Evolutionary conservation across 1,140 invertebrate species (phyloP).

Genomic region (Macrobrachium rosenbergii): DNA sequence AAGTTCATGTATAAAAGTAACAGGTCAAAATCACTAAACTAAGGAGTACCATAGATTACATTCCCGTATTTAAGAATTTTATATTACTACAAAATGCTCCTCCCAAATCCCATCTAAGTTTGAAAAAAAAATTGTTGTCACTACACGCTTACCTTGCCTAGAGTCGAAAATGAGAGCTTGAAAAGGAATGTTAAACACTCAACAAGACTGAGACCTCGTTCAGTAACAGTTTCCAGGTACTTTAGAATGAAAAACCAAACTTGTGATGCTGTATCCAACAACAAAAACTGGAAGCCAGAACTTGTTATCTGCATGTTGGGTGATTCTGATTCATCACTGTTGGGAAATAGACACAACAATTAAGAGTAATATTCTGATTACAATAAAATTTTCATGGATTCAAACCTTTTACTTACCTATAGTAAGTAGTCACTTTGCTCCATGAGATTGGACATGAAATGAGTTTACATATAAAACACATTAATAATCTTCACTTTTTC

Average conservation of each 20-base stretch:
- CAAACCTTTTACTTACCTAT: too few species aligned
- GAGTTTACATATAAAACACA: too few species aligned
- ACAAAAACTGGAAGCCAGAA: constrained; percentile 94
- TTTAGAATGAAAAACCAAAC: constrained; percentile 97
- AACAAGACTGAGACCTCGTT: constrained; percentile 84
- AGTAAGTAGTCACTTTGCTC: too few species aligned
- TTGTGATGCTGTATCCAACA: constrained; percentile 92
- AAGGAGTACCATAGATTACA: too few species aligned
- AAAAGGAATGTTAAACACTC: constrained; percentile 96
- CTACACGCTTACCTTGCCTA: constrained; percentile 82
- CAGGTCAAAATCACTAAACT: too few species aligned
- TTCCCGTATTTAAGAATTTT: too few species aligned
- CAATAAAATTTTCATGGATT: background rate
- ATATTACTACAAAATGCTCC: too few species aligned
- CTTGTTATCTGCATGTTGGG: constrained; percentile 89
- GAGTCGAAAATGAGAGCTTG: constrained; percentile 94
- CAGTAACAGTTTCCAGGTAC: constrained; percentile 92
- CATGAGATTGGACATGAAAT: too few species aligned
- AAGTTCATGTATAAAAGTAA: too few species aligned
- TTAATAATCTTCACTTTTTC: too few species aligned
- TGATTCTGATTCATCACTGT: constrained; percentile 78
- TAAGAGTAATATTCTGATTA: background rate
- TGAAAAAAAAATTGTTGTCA: background rate
- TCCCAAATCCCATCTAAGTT: too few species aligned
- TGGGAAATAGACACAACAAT: constrained; percentile 19